Conservation (phyloP, 2,113 vertebrate genomes). For the Plestiodon gilberti region DNA sequence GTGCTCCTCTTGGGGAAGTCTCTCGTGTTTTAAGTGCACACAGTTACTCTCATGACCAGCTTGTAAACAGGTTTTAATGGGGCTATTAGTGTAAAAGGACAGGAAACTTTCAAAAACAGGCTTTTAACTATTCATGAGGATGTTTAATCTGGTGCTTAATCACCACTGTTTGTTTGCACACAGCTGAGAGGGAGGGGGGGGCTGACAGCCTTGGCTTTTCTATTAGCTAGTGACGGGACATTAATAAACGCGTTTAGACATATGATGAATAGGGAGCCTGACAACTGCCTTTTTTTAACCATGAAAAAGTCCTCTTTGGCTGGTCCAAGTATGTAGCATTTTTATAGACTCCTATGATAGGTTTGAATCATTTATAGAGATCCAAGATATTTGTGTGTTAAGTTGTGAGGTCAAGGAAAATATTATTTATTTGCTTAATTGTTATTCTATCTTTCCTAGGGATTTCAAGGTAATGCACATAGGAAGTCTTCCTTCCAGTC, state of each 20-base stretch:
- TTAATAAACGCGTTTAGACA: slow-evolving; percentile 76
- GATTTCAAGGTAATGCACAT: too few species aligned
- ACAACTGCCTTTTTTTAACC: neutral
- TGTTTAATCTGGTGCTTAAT: slow-evolving; percentile 94
- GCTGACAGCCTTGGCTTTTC: slow-evolving; percentile 71
- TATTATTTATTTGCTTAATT: too few species aligned
- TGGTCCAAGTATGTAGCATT: neutral
- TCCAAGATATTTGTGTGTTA: neutral
- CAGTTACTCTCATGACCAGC: slow-evolving; percentile 87
- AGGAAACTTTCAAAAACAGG: slow-evolving; percentile 90
- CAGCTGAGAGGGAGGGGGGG: slow-evolving; percentile 60
- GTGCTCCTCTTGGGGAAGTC: slow-evolving; percentile 79
- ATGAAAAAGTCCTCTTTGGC: neutral
- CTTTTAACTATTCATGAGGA: slow-evolving; percentile 91
- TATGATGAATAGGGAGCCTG: slow-evolving; percentile 58
- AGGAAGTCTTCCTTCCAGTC: too few species aligned
- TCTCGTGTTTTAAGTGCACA: slow-evolving; percentile 86
- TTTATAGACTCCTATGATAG: neutral
- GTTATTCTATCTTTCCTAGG: too few species aligned
- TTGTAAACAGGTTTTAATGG: slow-evolving; percentile 96
- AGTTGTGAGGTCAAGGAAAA: neutral
- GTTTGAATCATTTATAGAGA: neutral
- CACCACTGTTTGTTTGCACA: slow-evolving; percentile 86
- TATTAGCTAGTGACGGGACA: slow-evolving; percentile 73
- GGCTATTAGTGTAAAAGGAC: slow-evolving; percentile 94